A percentile compares a stretch with the other conserved stretches of the same genome.
Evolutionary conservation across 1,140 invertebrate species (phyloP).

Genomic region (Eupristina koningsbergeri): DNA sequence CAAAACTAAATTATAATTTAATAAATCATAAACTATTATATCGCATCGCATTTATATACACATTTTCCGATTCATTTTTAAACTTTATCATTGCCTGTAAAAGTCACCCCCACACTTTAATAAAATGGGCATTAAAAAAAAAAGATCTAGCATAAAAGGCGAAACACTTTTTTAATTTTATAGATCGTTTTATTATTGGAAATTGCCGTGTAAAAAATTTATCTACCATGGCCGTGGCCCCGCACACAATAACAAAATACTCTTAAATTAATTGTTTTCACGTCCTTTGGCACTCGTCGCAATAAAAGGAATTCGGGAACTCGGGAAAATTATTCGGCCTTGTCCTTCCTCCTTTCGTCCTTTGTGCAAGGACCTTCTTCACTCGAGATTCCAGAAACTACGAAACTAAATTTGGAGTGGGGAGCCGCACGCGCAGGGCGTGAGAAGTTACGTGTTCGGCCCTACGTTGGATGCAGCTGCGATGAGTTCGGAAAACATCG

Average conservation of each 20-base stretch:
- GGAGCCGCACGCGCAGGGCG: background rate
- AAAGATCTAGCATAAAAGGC: too few species aligned
- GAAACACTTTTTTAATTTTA: background rate
- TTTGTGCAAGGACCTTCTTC: background rate
- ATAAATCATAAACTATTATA: too few species aligned
- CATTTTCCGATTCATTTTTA: background rate
- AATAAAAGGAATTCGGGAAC: background rate
- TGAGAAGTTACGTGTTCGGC: constrained; percentile 16
- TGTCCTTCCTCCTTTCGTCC: background rate
- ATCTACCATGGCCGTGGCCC: too few species aligned
- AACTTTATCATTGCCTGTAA: background rate
- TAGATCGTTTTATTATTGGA: background rate
- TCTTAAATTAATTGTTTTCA: background rate
- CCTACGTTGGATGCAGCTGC: constrained; percentile 30
- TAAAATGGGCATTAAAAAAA: too few species aligned
- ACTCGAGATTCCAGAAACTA: background rate
- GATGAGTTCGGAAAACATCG: constrained; percentile 41
- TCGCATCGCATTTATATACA: background rate
- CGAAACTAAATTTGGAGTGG: background rate
- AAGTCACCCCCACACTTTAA: background rate
- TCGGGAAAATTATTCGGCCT: background rate
- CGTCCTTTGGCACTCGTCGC: background rate
- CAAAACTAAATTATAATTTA: background rate
- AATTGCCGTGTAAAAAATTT: too few species aligned
- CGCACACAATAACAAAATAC: too few species aligned